Percentiles rank a stretch among this genome's conserved stretches.
Evolutionary conservation across 92 coral and sea anemone species (phyloP).

Genomic region (Porites lobata): DNA sequence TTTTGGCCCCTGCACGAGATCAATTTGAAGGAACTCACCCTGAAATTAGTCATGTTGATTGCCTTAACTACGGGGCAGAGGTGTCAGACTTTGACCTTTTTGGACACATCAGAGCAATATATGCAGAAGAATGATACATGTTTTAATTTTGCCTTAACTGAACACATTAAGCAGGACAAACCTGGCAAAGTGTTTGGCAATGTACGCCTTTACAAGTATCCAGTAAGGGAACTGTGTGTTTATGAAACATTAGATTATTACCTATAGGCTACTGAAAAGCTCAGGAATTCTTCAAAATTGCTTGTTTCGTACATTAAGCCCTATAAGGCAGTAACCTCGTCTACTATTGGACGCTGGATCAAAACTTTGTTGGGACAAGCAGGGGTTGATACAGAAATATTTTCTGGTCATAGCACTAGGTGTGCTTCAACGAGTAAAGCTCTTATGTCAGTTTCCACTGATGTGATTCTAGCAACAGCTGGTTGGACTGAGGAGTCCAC

Average conservation of each 20-base stretch:
- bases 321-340: slow-evolving; percentile 45
- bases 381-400: too few relatives aligned
- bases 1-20: slow-evolving; percentile 59
- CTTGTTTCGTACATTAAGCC: slow-evolving; percentile 67
- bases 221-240: slow-evolving; percentile 59
- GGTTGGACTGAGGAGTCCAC: slow-evolving; percentile 73
- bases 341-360: slow-evolving; percentile 52
- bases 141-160: slow-evolving; percentile 52
- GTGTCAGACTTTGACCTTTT: slow-evolving; percentile 56
- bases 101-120: slow-evolving; percentile 9
- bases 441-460: slow-evolving; percentile 43
- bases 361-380: too few relatives aligned
- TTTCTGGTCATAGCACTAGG: too few relatives aligned
- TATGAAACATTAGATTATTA: slow-evolving; percentile 58
- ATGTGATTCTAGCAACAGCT: slow-evolving; percentile 61
- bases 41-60: slow-evolving; percentile 60
- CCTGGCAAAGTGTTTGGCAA: slow-evolving; percentile 74
- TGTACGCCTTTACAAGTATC: slow-evolving; percentile 45
- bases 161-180: slow-evolving; percentile 62
- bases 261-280: slow-evolving; percentile 20
- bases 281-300: slow-evolving; percentile 38
- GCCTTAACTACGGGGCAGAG: slow-evolving; percentile 69
- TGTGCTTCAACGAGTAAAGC: slow-evolving; percentile 40
- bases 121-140: slow-evolving; percentile 33
- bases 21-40: slow-evolving; percentile 56